Conservation (phyloP, 2,797 vertebrate species). For the Geotria australis region DNA sequence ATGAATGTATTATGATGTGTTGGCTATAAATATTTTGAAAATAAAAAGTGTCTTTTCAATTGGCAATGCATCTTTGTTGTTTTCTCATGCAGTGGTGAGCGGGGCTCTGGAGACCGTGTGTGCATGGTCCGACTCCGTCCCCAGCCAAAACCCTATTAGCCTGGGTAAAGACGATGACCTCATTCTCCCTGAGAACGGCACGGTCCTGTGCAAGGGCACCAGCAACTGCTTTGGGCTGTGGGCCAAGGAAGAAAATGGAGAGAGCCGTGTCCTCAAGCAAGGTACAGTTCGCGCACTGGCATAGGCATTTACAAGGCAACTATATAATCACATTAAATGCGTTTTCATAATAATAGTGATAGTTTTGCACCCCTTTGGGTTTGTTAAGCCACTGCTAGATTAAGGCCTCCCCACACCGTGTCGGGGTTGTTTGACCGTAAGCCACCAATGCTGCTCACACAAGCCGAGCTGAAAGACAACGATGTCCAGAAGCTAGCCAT, state of each 20-base stretch:
- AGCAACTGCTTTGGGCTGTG: constrained; percentile 66
- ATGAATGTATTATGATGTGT: no score
- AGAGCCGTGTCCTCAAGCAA: constrained; percentile 68
- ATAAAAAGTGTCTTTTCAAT: no score
- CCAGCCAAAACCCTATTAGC: background rate
- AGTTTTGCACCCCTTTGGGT: background rate
- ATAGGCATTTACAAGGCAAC: background rate
- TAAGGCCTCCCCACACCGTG: no score
- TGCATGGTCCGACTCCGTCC: background rate
- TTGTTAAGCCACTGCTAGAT: background rate
- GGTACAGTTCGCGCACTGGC: constrained; percentile 10
- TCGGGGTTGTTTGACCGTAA: no score
- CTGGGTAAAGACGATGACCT: constrained; percentile 33
- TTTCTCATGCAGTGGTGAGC: no score
- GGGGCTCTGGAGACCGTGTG: background rate
- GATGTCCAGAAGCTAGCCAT: no score
- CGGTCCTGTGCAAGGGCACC: constrained; percentile 44
- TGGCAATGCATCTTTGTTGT: no score
- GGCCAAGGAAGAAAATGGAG: constrained; percentile 55
- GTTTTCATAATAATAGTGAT: background rate
- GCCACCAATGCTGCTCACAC: no score
- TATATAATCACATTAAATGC: background rate
- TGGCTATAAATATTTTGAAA: no score
- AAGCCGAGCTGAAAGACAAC: no score
- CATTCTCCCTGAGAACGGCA: constrained; percentile 65